A percentile compares a stretch with the other conserved stretches of the same genome.
Conservation (phyloP, 2,113 vertebrate genomes). For the Solenodon paradoxus region DNA sequence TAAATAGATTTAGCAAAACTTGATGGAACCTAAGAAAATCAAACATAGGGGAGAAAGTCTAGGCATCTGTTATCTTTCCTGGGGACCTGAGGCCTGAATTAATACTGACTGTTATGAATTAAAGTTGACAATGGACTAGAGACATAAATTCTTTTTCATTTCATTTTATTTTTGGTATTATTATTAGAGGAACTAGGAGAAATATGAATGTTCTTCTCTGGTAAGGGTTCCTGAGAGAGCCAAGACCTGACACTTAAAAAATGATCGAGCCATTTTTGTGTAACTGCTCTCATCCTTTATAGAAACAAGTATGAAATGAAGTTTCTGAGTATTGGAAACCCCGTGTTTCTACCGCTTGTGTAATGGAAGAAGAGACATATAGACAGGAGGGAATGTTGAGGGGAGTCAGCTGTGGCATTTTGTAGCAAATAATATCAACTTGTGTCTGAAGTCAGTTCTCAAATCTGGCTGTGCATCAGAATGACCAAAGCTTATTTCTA, state of each 20-base stretch:
- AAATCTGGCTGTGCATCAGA: neutral
- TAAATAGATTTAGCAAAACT: conserved; percentile 38
- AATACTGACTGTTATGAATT: conserved; percentile 63
- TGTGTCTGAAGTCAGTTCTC: neutral
- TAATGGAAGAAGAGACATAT: neutral
- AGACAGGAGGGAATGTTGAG: neutral
- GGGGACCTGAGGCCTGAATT: conserved; percentile 54
- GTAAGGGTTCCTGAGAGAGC: conserved; percentile 65
- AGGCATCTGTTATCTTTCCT: neutral
- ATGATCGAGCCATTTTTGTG: conserved; percentile 37
- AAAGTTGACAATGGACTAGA: conserved; percentile 36
- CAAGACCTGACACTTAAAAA: conserved; percentile 63
- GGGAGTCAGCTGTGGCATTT: neutral
- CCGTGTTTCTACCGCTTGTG: neutral
- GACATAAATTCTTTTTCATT: conserved; percentile 32
- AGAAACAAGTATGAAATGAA: neutral
- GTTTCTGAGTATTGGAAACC: neutral
- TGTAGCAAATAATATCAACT: neutral
- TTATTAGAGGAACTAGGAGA: conserved; percentile 54
- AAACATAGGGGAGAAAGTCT: conserved; percentile 19
- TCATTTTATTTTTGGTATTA: conserved; percentile 45
- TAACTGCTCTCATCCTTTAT: conserved; percentile 56
- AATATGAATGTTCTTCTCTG: conserved; percentile 65
- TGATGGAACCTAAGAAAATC: conserved; percentile 52
- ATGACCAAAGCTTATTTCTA: neutral